These are phyloP conservation scores for Drosophila subpulchrella DNA, from an alignment of 1,140 invertebrate species.

Conservation along the genomic window DNA sequence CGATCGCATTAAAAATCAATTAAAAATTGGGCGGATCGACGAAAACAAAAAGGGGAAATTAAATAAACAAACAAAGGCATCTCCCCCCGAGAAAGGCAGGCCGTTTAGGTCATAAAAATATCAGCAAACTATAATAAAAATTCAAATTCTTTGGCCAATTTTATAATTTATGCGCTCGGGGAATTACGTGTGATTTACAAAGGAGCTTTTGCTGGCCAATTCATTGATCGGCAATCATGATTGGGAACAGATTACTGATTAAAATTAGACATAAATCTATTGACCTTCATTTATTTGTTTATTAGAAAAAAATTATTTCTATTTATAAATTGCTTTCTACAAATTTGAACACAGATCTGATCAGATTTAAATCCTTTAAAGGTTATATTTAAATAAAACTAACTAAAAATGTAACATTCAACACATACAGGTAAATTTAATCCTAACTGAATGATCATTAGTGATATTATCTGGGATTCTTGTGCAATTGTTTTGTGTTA, in stretches of 20 bases:
- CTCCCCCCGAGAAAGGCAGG: constrained; percentile 28
- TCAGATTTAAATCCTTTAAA: no score
- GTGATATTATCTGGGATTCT: background rate
- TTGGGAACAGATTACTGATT: background rate
- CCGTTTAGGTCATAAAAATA: constrained; percentile 15
- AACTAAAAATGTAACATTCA: no score
- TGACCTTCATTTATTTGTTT: background rate
- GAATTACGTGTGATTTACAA: constrained; percentile 15
- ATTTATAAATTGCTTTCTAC: background rate
- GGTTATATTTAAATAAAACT: no score
- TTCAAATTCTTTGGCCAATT: constrained; percentile 7
- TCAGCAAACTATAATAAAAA: constrained; percentile 3
- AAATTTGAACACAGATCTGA: no score
- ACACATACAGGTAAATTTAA: no score
- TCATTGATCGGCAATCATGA: constrained; percentile 4
- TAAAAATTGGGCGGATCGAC: constrained; percentile 31
- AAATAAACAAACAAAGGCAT: constrained; percentile 32
- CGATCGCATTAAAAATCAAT: constrained; percentile 50
- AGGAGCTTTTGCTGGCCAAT: background rate
- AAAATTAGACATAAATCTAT: background rate
- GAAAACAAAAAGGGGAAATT: constrained; percentile 17
- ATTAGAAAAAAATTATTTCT: background rate
- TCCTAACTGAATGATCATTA: no score
- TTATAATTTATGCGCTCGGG: constrained; percentile 28
- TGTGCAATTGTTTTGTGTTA: background rate